A percentile compares a stretch with the other conserved stretches of the same genome.
Evolutionary conservation across 2,888 invertebrate genomes (phyloP).

Genomic region (Colostygia pectinataria): DNA sequence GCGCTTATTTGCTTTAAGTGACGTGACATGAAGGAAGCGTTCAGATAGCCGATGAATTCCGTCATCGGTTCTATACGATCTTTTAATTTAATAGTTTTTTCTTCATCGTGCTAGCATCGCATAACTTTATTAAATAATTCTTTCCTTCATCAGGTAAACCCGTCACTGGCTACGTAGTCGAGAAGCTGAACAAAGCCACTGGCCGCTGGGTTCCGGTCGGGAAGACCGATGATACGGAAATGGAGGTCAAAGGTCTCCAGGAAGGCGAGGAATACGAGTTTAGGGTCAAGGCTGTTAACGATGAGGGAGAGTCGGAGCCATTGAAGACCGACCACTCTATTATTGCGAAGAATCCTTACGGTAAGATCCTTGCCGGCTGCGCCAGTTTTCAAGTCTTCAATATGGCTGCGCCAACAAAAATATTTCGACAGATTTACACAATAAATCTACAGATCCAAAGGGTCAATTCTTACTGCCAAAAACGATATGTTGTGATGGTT

Average conservation of each 20-base stretch:
- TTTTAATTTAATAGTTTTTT: too few species aligned
- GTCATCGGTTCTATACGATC: too few species aligned
- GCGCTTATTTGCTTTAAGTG: too few species aligned
- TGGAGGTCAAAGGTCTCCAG: constrained; percentile 91
- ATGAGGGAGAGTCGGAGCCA: constrained; percentile 97
- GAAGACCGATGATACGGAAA: constrained; percentile 92
- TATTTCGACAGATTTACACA: too few species aligned
- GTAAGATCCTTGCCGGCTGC: constrained; percentile 5
- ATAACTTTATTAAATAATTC: neutral
- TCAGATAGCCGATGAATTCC: too few species aligned
- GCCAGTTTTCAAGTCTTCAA: neutral
- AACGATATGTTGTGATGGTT: too few species aligned
- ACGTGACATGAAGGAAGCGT: too few species aligned
- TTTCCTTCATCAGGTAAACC: constrained; percentile 84
- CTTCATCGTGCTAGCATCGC: too few species aligned
- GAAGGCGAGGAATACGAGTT: constrained; percentile 96
- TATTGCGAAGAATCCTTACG: constrained; percentile 78
- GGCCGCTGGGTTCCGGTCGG: constrained; percentile 98
- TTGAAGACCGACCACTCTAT: constrained; percentile 94
- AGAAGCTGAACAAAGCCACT: constrained; percentile 95
- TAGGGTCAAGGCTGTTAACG: constrained; percentile 95
- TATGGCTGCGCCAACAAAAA: too few species aligned
- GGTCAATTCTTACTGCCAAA: too few species aligned
- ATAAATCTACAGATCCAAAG: too few species aligned
- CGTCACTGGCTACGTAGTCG: constrained; percentile 95